Percentiles rank a stretch among this genome's conserved stretches.
Conservation (phyloP, 2,888 invertebrate species). For the Drosophila robusta region DNA sequence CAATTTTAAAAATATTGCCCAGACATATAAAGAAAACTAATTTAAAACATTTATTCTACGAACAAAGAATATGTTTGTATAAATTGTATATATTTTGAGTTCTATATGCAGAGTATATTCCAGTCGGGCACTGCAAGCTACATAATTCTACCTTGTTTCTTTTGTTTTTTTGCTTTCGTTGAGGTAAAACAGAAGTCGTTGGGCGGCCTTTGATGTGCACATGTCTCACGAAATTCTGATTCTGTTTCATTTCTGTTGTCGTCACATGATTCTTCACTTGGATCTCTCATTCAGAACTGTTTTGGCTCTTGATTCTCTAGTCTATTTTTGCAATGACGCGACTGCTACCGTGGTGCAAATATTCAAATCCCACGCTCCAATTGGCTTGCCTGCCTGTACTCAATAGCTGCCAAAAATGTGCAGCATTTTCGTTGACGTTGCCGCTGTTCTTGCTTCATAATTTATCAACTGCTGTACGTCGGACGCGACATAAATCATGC, state of each 20-base stretch:
- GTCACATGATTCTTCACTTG: conserved; percentile 66
- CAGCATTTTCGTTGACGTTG: conserved; percentile 40
- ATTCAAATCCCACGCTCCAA: conserved; percentile 62
- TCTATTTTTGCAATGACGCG: conserved; percentile 64
- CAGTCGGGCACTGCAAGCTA: neutral
- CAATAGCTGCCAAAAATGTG: conserved; percentile 59
- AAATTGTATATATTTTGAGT: neutral
- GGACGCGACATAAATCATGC: conserved; percentile 58
- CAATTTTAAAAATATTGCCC: too few relatives aligned
- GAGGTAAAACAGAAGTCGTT: conserved; percentile 51
- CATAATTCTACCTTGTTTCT: neutral
- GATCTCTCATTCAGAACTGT: conserved; percentile 32
- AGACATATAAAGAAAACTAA: too few relatives aligned
- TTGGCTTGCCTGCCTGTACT: conserved; percentile 33
- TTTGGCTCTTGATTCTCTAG: conserved; percentile 27
- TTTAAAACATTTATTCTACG: neutral
- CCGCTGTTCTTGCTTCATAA: conserved; percentile 45
- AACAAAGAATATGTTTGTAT: too few relatives aligned
- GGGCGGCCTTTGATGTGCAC: conserved; percentile 67
- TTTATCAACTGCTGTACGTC: conserved; percentile 55
- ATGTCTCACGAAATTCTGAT: conserved; percentile 52
- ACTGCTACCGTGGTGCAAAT: conserved; percentile 62
- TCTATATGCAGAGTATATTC: neutral
- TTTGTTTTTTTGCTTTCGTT: conserved; percentile 26
- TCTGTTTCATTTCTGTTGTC: conserved; percentile 61